Base-by-base conservation (phyloP, 2,888 invertebrate species). In the Ectropis crepuscularia region DNA sequence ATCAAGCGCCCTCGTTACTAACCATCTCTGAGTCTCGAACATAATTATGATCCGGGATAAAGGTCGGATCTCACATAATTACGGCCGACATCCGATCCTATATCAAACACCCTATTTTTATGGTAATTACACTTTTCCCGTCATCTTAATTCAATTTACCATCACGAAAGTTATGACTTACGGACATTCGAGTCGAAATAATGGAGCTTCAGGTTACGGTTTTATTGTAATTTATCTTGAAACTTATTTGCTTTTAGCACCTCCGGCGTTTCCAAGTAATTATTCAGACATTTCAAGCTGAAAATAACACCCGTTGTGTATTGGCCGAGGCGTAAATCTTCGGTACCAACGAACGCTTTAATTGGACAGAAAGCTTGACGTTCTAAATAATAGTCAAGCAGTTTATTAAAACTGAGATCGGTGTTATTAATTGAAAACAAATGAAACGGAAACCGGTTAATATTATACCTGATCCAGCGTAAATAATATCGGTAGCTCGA, bases 101-200 rank as follows among this genome's bases (percentile, higher is more conserved):
- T 74, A 74, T 74, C 74, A 73, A 67, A 68, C 68, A 67, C 80
- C 81, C 82, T 79, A 84, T 89, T 89, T 89, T 90, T 89, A 89
- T 88, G 88, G 82, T 89, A 89, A 90, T 90, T 86, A 85, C 84
- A 78, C 78, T 87, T 85, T 89, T 89, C 88, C 87, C 76, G 76
- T 75, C 86, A 78, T 81, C 80, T 82, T 81, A 81, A 80, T 81
- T 86, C 88, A 88, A 90, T 90, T 89, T 86, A 88, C 87, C 87
- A 87, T 82, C 74, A 80, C 77, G 76, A 77, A 78, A 76, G 76
- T 77, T 78, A 74, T 78, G 79, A 82, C 75, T 79, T 77, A 73
- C 69, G 74, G 73, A 74, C 73, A 74, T 73, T 76, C 73, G 70
- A 74, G 74, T 71, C 71, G 74, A 76, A 82, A 78, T 83, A 80